Evolutionary conservation across 1,140 invertebrate species (phyloP), one percentile per base, ranked within the genome.

Genomic region (Muscidifurax raptorellus): DNA sequence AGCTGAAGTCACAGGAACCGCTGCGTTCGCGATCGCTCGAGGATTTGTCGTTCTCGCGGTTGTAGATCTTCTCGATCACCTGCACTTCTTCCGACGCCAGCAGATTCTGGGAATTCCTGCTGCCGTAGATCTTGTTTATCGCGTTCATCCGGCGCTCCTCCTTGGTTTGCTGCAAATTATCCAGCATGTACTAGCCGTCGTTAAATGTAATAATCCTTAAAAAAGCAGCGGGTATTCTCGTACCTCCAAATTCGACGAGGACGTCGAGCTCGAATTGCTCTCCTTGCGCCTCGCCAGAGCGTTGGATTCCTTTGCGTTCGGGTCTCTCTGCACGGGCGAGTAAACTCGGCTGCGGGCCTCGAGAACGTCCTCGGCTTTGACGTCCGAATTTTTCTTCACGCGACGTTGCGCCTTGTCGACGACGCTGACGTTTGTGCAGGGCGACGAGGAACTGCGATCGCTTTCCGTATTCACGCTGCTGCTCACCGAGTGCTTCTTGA

Each of bases 301-400:
- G 22, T 64, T 10, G 13, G 82, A 84, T 5, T 87, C 52, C 10
- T 71, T 82, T 0, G 74, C 82, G 80, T 30, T 87, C 10, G 80
- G 71, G 59, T 86, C n/a, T 6, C 84, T 75, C n/a, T n/a, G n/a
- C 25, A 85, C 30, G 25, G 81, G 69, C 52, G 15, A 44, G 30
- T n/a, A 69, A 6, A 85, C 88, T 44, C 87, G 86, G 64, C 86
- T 88, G 0, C 85, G 87, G 0, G 89, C 91, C 78, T 93, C 91
- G n/a, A 91, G 75, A 0, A 92, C 88, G 36, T 93, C 91, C 67
- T 93, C 92, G 0, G 90, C 86, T 18, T 89, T 88, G 2, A 91
- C 86, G n/a, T 92, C 92, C 0, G 90, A 90, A 3, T 89, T 88
- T 25, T 91, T 91, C 25, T 91, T 92, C 71, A 88, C 90, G n/a